Evolutionary conservation across 2,888 invertebrate genomes (phyloP).

Genomic region (Euspilapteryx auroguttella): DNA sequence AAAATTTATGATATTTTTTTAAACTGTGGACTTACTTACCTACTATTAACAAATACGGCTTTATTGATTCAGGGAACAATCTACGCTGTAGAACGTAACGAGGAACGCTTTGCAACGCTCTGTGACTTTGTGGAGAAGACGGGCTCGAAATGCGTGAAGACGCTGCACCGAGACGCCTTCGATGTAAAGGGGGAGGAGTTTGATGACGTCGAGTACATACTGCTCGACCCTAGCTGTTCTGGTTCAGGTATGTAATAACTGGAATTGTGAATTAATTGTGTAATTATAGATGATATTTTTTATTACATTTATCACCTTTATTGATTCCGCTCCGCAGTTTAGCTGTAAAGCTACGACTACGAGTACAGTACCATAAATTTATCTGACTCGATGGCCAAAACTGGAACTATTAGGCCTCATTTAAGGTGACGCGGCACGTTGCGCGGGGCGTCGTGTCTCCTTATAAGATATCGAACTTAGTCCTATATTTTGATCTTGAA

Average conservation of each 20-base stretch:
- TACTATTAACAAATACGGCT: background rate
- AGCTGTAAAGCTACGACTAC: too few species aligned
- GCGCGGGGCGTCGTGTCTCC: too few species aligned
- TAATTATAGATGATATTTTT: too few species aligned
- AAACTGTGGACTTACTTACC: background rate
- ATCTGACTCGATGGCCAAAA: too few species aligned
- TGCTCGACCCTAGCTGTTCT: constrained; percentile 97
- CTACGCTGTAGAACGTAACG: constrained; percentile 80
- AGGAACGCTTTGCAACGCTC: constrained; percentile 66
- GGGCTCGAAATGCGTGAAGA: constrained; percentile 68
- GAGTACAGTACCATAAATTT: too few species aligned
- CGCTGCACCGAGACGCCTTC: constrained; percentile 73
- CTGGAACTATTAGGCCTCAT: too few species aligned
- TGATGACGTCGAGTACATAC: constrained; percentile 79
- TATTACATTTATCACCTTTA: too few species aligned
- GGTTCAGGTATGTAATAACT: constrained; percentile 73
- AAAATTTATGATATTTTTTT: background rate
- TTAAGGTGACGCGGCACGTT: too few species aligned
- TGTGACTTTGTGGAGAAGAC: constrained; percentile 64
- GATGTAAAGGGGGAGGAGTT: constrained; percentile 61
- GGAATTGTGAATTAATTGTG: too few species aligned
- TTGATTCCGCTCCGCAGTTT: too few species aligned
- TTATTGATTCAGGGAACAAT: constrained; percentile 64
- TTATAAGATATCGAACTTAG: too few species aligned
- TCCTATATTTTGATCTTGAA: too few species aligned